Evolutionary conservation across 2,888 invertebrate genomes (phyloP).

Genomic region (Heteromyza rotundicornis): DNA sequence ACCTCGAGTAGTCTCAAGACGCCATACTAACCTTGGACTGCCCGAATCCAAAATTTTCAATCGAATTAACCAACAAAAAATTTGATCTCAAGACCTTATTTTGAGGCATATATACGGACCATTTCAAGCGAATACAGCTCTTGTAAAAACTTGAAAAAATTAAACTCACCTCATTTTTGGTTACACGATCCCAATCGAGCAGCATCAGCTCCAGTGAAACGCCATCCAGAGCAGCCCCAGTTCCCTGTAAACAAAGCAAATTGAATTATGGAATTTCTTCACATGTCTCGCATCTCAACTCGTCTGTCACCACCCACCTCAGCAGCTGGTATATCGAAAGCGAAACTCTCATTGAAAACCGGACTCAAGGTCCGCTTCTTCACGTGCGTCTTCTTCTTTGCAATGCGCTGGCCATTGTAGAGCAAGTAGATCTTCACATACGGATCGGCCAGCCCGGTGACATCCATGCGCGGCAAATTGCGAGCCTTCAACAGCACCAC

Average conservation of each 20-base stretch:
- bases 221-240: slow-evolving; percentile 60
- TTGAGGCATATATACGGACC: no score
- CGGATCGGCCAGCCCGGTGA: slow-evolving; percentile 96
- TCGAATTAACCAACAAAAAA: no score
- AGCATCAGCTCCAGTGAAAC: slow-evolving; percentile 63
- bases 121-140: no score
- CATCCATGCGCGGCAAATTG: slow-evolving; percentile 97
- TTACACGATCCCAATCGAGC: slow-evolving; percentile 97
- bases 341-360: slow-evolving; percentile 98
- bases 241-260: slow-evolving; percentile 46
- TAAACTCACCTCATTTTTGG: slow-evolving; percentile 87
- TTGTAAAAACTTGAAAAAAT: no score
- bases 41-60: no score
- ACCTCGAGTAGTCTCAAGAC: no score
- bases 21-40: no score
- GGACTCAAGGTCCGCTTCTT: slow-evolving; percentile 97
- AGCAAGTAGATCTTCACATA: slow-evolving; percentile 95
- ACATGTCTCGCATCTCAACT: no score
- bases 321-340: slow-evolving; percentile 90
- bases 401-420: slow-evolving; percentile 96
- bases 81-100: no score
- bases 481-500: slow-evolving; percentile 97
- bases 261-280: background rate
- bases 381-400: slow-evolving; percentile 99
- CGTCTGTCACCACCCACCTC: slow-evolving; percentile 59